phyloP scores from a whole-genome alignment of 2,113 vertebrate genomes.

The Empidonax traillii region DNA sequence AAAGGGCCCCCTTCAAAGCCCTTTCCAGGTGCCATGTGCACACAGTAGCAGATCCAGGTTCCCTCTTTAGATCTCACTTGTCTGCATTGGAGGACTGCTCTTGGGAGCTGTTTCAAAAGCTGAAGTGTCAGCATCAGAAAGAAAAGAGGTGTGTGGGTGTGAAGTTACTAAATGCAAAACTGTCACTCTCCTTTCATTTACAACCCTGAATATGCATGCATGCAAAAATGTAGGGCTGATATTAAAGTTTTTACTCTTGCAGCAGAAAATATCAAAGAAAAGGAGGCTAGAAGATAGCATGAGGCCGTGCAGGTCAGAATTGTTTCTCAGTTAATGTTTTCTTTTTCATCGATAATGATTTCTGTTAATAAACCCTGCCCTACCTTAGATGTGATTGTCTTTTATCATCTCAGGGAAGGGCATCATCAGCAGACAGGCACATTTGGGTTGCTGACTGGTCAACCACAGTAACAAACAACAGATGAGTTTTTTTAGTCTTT shows the following conservation, averaged over 20 bases:
- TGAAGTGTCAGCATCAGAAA: constrained; percentile 72
- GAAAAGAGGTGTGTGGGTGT: constrained; percentile 69
- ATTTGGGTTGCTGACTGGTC: neutral
- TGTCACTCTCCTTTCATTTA: constrained; percentile 75
- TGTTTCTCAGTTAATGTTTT: constrained; percentile 11
- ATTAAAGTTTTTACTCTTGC: constrained; percentile 63
- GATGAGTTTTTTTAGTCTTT: neutral
- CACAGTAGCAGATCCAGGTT: constrained; percentile 44
- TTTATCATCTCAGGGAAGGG: neutral
- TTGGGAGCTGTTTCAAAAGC: constrained; percentile 72
- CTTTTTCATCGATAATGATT: constrained; percentile 21
- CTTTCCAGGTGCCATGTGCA: constrained; percentile 53
- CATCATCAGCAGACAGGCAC: neutral
- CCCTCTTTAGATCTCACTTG: constrained; percentile 65
- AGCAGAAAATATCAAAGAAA: constrained; percentile 54
- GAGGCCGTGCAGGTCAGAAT: constrained; percentile 25
- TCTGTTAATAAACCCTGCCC: constrained; percentile 19
- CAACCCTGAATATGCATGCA: constrained; percentile 72
- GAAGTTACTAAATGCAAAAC: constrained; percentile 76
- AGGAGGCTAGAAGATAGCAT: constrained; percentile 22
- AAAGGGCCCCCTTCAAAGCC: constrained; percentile 54
- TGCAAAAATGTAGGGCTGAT: constrained; percentile 64
- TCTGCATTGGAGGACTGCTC: constrained; percentile 62
- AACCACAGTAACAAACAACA: neutral
- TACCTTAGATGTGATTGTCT: neutral